A percentile compares a stretch with the other conserved stretches of the same genome.
Conservation (phyloP, 2,113 vertebrate species). For the Rutilus rutilus region DNA sequence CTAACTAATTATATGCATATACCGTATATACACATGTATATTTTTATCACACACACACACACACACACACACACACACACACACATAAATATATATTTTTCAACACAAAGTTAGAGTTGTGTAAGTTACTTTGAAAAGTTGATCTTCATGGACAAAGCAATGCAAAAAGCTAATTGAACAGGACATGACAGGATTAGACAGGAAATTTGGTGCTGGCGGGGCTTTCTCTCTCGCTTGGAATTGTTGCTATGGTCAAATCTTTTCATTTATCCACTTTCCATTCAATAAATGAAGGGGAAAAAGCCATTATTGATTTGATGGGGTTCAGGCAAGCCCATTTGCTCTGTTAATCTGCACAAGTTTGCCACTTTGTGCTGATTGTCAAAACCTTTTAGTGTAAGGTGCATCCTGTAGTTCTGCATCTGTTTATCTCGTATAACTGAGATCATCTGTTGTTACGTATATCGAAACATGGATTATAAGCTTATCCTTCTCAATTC, state of each 20-base stretch:
- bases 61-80: too few relatives aligned
- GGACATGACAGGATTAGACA: not conserved
- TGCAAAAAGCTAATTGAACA: not conserved
- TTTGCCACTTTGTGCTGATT: conserved; percentile 9
- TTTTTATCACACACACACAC: too few relatives aligned
- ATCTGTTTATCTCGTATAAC: not conserved
- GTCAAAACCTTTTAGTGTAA: not conserved
- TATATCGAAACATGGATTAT: not conserved
- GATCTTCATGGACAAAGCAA: not conserved
- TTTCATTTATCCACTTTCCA: conserved; percentile 15
- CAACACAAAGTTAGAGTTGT: not conserved
- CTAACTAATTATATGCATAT: too few relatives aligned
- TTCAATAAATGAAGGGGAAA: not conserved
- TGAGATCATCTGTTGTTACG: conserved; percentile 27
- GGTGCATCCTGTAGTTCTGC: not conserved
- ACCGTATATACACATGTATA: too few relatives aligned
- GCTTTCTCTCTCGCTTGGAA: not conserved
- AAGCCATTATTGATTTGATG: not conserved
- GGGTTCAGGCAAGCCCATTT: conserved; percentile 4
- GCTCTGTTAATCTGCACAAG: not conserved
- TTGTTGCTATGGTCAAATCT: conserved; percentile 5
- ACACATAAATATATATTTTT: not conserved
- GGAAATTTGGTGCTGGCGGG: not conserved
- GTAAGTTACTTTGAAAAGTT: not conserved
- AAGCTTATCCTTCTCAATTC: conserved; percentile 18